Evolutionary conservation across 2,888 invertebrate species (phyloP), one percentile per base, ranked within the genome.

Genomic region (Ophion obscuratus): DNA sequence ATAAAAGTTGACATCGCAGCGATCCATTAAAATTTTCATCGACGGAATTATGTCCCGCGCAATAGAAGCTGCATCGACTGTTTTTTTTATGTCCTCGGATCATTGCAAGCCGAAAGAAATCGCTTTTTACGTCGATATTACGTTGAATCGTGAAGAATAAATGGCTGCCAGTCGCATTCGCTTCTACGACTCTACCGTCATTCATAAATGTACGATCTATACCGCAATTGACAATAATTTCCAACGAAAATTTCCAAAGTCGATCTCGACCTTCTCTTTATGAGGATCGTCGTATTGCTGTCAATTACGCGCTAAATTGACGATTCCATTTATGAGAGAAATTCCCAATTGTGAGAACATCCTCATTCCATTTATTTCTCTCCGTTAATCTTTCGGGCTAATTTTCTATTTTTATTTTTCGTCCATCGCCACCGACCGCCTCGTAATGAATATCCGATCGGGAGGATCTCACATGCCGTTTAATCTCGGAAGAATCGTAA

Each of bases 401-500:
- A 17, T 53, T 4, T 53, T 53, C 3, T 17, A 3, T 57, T 36
- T n/a, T 0, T 27, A 36, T 27, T 20, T 59, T 59, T 59, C 31
- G 20, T 36, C 11, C 59, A 71, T 59, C n/a, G 5, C 53, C 17
- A 17, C 53, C 4, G 53, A 53, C 6, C 53, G 14, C 17, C 17
- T 53, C 53, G 57, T 31, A 57, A 73, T 20, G 17, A 17, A 17
- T 7, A 14, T 73, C 59, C 20, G 67, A 70, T 31, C 17, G 31
- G 2, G 11, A 44, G 67, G 36, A 68, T 73, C 70, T 80, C 57
- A 66, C 53, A 59, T 57, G 40, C 71, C 61, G 57, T 84, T 74
- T 84, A 61, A 27, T 77, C 67, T 84, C 77, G 67, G 31, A 75
- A 77, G 53, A 74, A 68, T 77, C 53, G 61, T 73, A 84, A 81